These are phyloP conservation scores for Cliona cf. orientalis DNA, from an alignment of 37 sponge, comb jelly and placozoan species.

Conservation along the genomic window DNA sequence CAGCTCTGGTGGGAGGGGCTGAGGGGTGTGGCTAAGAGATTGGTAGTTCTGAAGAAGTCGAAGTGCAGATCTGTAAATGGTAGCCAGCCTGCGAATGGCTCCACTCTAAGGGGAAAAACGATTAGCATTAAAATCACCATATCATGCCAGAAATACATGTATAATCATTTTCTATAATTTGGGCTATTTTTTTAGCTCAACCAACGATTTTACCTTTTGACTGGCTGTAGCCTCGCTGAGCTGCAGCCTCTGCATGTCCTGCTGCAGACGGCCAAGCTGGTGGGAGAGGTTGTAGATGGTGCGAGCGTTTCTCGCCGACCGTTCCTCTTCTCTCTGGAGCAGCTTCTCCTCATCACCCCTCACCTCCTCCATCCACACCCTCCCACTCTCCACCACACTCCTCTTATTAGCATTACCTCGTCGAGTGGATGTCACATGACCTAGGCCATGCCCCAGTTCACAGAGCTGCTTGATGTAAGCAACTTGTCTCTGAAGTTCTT, in stretches of 20 bases:
- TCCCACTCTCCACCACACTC: not conserved
- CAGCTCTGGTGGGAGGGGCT: conserved; percentile 22
- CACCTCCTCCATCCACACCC: conserved; percentile 40
- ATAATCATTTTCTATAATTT: no score
- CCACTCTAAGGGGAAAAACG: conserved; percentile 4
- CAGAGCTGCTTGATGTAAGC: not conserved
- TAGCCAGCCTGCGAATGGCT: conserved; percentile 38
- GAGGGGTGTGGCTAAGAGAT: not conserved
- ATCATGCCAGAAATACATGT: not conserved
- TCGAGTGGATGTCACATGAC: not conserved
- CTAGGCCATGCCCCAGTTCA: not conserved
- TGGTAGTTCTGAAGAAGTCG: conserved; percentile 47
- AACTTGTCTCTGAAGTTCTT: conserved; percentile 24
- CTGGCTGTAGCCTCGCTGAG: not conserved
- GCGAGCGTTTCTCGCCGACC: conserved; percentile 39
- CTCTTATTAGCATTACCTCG: not conserved
- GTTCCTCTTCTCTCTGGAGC: conserved; percentile 44
- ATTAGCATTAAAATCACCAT: not conserved
- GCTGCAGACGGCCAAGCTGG: conserved; percentile 28
- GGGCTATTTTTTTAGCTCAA: no score
- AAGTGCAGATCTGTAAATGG: conserved; percentile 47
- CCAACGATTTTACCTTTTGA: no score
- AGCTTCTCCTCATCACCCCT: conserved; percentile 39
- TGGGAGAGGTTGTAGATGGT: conserved; percentile 65
- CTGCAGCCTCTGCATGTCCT: not conserved